A percentile compares a stretch with the other conserved stretches of the same genome.
Conservation (phyloP, 2,888 invertebrate genomes). For the Thymelicus sylvestris region DNA sequence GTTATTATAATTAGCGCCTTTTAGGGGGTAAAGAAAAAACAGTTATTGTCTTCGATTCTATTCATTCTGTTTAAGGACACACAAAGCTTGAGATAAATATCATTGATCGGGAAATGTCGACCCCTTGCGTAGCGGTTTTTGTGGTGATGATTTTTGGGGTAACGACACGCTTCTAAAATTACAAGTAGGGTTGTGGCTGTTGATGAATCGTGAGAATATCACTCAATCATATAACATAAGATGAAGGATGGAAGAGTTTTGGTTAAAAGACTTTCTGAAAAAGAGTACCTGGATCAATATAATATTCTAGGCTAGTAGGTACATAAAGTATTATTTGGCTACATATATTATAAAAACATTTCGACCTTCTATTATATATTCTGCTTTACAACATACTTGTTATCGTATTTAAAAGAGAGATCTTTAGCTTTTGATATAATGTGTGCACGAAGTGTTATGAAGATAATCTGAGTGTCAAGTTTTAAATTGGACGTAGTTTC, state of each 20-base stretch:
- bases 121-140: conserved; percentile 47
- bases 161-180: conserved; percentile 28
- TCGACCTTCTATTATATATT: too few species aligned
- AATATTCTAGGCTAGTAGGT: not conserved
- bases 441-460: too few species aligned
- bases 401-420: too few species aligned
- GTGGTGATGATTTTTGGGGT: conserved; percentile 26
- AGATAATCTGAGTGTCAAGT: too few species aligned
- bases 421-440: too few species aligned
- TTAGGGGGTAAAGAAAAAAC: conserved; percentile 58
- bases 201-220: conserved; percentile 31
- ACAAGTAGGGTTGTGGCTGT: conserved; percentile 28
- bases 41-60: conserved; percentile 67
- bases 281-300: not conserved
- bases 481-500: too few species aligned
- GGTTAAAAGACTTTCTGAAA: not conserved
- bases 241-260: not conserved
- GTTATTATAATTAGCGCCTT: conserved; percentile 74
- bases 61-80: conserved; percentile 77
- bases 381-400: too few species aligned
- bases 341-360: too few species aligned
- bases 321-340: too few species aligned
- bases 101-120: conserved; percentile 66
- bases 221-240: not conserved
- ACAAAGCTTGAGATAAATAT: conserved; percentile 77